Conservation (phyloP, 2,888 invertebrate species). For the Ichneumoninae sp. region DNA sequence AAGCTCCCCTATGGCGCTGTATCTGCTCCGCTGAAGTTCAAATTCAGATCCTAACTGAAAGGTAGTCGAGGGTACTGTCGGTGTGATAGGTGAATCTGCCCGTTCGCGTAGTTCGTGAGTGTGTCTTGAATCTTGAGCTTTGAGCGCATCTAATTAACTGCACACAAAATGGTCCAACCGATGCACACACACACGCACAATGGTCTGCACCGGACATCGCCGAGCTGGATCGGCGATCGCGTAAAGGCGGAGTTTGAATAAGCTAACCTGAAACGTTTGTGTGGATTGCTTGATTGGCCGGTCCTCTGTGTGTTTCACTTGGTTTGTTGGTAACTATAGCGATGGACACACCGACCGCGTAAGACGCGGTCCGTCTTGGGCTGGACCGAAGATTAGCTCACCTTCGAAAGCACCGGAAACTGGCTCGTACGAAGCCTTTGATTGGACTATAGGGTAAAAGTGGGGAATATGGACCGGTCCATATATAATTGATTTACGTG, state of each 20-base stretch:
- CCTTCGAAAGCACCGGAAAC: constrained; percentile 5
- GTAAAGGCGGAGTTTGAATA: constrained; percentile 41
- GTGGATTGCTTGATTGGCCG: constrained; percentile 60
- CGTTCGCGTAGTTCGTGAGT: not conserved
- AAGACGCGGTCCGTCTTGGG: not conserved
- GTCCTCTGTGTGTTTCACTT: constrained; percentile 29
- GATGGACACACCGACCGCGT: not conserved
- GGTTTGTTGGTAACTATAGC: constrained; percentile 14
- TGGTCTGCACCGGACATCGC: constrained; percentile 16
- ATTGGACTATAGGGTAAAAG: not conserved
- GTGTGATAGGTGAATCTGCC: not conserved
- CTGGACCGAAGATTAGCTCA: not conserved
- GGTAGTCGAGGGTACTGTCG: not conserved
- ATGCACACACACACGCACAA: not conserved
- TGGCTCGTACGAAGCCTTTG: not conserved
- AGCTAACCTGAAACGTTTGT: constrained; percentile 43
- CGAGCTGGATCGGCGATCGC: constrained; percentile 40
- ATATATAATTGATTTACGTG: too few species aligned
- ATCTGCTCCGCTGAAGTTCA: not conserved
- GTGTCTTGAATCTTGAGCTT: constrained; percentile 1
- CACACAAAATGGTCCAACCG: not conserved
- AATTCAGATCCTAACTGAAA: too few species aligned
- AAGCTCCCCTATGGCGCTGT: too few species aligned
- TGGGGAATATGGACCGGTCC: too few species aligned
- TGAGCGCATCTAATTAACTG: constrained; percentile 11